These are phyloP conservation scores for Neuroterus valhalla DNA, from an alignment of 1,140 invertebrate genomes.

Conservation along the genomic window DNA sequence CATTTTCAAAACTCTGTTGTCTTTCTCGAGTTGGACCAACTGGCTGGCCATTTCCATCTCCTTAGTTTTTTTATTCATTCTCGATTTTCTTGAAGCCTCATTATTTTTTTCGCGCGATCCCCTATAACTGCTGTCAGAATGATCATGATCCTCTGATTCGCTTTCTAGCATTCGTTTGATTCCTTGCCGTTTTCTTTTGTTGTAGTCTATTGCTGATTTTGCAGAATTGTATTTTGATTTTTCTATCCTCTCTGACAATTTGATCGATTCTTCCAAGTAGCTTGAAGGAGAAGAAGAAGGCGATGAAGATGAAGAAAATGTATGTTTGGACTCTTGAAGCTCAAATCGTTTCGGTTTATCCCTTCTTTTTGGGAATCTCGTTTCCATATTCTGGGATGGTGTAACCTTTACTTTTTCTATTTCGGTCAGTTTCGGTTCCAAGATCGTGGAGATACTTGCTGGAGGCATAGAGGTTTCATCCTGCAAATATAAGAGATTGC, in stretches of 20 bases:
- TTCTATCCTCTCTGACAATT: neutral
- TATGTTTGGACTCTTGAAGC: conserved; percentile 25
- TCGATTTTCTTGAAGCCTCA: conserved; percentile 83
- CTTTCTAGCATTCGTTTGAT: conserved; percentile 51
- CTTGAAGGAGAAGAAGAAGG: conserved; percentile 19
- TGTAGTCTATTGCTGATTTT: neutral
- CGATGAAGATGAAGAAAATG: conserved; percentile 37
- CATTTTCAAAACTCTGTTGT: conserved; percentile 72
- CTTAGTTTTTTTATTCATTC: conserved; percentile 83
- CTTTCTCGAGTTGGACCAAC: conserved; percentile 67
- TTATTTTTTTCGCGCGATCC: conserved; percentile 85
- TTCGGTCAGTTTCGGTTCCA: neutral
- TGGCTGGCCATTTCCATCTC: conserved; percentile 73
- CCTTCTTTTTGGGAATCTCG: too few relatives aligned
- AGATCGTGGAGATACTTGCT: neutral
- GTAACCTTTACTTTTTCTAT: neutral
- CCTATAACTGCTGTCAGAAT: conserved; percentile 73
- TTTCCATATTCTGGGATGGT: too few relatives aligned
- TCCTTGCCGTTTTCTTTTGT: conserved; percentile 32
- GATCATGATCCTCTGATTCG: conserved; percentile 61
- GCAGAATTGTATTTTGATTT: conserved; percentile 28
- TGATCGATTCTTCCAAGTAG: neutral
- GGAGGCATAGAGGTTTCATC: neutral
- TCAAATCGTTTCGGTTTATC: neutral
- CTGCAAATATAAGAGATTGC: neutral